phyloP scores from a whole-genome alignment of 2,113 vertebrate species.

The Malurus elegans region DNA sequence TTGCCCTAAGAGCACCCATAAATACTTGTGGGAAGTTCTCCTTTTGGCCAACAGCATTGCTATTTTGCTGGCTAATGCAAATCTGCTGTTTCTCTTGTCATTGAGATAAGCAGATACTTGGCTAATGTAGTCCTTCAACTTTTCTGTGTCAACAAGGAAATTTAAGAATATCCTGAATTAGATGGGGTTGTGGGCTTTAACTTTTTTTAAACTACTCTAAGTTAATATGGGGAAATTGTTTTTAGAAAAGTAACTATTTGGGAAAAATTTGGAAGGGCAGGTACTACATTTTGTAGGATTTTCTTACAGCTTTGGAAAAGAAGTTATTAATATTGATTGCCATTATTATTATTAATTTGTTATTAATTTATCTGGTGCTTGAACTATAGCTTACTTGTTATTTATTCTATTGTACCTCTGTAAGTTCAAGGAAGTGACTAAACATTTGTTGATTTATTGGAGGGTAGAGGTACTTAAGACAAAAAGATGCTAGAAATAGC shows the following conservation, averaged over 20 bases:
- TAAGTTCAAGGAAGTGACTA: background rate
- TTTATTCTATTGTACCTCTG: background rate
- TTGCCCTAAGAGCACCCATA: conserved; percentile 1
- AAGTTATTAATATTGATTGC: background rate
- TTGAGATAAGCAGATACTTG: background rate
- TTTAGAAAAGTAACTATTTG: background rate
- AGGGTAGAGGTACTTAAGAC: background rate
- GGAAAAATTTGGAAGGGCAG: background rate
- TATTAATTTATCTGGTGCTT: background rate
- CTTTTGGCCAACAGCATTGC: background rate
- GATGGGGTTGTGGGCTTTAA: background rate
- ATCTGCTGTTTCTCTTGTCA: conserved; percentile 4
- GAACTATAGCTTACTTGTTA: background rate
- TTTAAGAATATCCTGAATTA: background rate
- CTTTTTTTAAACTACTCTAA: background rate
- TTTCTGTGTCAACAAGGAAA: background rate
- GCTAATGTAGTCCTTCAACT: background rate
- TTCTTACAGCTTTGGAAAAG: background rate
- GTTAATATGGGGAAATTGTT: background rate
- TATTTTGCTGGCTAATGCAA: background rate
- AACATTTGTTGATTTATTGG: background rate
- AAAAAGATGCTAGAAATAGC: background rate
- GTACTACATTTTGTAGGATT: background rate
- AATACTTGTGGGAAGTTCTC: conserved; percentile 18
- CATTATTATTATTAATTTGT: background rate